A percentile compares a stretch with the other conserved stretches of the same genome.
phyloP scores from a whole-genome alignment of 2,888 invertebrate genomes.

The Malacosoma neustria region DNA sequence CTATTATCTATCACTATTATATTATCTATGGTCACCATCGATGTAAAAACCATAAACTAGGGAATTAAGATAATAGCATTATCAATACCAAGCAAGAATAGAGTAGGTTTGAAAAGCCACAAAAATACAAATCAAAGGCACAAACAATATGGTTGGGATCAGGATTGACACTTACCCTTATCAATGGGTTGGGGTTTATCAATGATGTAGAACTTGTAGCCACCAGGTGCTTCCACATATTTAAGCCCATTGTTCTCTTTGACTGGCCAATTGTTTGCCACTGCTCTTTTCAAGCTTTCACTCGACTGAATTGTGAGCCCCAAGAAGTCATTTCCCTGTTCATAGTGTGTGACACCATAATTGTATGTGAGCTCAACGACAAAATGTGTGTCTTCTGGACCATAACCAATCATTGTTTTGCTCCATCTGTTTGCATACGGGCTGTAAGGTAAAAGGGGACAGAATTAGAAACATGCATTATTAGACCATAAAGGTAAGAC shows the following conservation, averaged over 20 bases:
- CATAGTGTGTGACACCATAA: constrained; percentile 92
- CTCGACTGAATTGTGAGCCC: constrained; percentile 89
- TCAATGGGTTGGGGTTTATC: constrained; percentile 80
- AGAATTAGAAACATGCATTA: too few species aligned
- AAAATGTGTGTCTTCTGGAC: constrained; percentile 95
- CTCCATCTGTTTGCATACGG: constrained; percentile 99
- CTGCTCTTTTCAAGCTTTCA: constrained; percentile 83
- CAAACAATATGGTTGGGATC: too few species aligned
- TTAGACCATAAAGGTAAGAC: too few species aligned
- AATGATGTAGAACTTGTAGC: constrained; percentile 89
- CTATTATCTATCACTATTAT: too few species aligned
- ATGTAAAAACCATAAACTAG: too few species aligned
- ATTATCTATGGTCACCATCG: too few species aligned
- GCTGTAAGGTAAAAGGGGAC: constrained; percentile 61
- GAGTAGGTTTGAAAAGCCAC: too few species aligned
- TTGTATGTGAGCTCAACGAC: constrained; percentile 98
- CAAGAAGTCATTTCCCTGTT: constrained; percentile 92
- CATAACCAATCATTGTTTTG: constrained; percentile 99
- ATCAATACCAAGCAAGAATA: too few species aligned
- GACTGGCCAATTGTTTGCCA: constrained; percentile 82
- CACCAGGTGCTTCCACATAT: constrained; percentile 90
- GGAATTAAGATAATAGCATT: too few species aligned
- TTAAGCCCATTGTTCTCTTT: constrained; percentile 75
- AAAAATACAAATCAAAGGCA: too few species aligned
- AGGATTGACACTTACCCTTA: constrained; percentile 64